A percentile compares a stretch with the other conserved stretches of the same genome.
phyloP scores from a whole-genome alignment of 2,797 vertebrate species.

The Nothura maculosa region DNA sequence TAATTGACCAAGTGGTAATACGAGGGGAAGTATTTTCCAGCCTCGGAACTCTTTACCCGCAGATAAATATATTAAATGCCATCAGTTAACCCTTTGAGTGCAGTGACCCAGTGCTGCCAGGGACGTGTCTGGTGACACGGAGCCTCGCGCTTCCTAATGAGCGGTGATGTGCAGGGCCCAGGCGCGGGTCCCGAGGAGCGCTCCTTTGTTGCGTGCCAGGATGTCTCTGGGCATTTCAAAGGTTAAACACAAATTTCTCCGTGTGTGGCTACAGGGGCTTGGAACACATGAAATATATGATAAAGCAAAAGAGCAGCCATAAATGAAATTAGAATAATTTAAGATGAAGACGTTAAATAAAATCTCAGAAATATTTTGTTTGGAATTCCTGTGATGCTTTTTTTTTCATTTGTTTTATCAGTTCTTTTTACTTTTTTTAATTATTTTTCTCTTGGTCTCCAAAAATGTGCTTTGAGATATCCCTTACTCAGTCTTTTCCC shows the following conservation, averaged over 20 bases:
- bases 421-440: neutral
- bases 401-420: neutral
- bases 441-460: neutral
- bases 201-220: conserved; percentile 21
- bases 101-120: conserved; percentile 55
- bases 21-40: conserved; percentile 68
- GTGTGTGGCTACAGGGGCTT: neutral
- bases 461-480: neutral
- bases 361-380: neutral
- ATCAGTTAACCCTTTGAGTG: conserved; percentile 74
- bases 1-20: conserved; percentile 75
- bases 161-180: neutral
- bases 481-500: neutral
- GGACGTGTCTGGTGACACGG: neutral
- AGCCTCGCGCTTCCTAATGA: neutral
- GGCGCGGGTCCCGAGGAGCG: neutral
- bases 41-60: conserved; percentile 61
- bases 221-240: neutral
- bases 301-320: neutral
- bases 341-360: neutral
- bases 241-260: neutral
- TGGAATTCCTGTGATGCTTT: neutral
- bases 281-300: neutral
- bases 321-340: neutral
- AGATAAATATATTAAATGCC: conserved; percentile 73